Conservation (phyloP, 2,797 vertebrate genomes). For the Carcharodon carcharias region DNA sequence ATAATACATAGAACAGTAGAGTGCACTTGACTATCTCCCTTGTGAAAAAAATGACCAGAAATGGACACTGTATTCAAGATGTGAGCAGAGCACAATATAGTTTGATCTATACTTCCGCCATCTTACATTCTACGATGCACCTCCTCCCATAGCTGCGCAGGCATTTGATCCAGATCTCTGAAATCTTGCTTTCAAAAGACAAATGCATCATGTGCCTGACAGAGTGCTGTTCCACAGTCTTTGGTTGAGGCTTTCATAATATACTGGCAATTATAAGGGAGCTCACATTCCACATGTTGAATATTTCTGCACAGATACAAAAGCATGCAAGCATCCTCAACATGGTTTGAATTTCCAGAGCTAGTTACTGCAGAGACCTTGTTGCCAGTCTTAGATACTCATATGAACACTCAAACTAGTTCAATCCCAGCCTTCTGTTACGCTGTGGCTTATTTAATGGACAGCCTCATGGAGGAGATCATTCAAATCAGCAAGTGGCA, state of each 20-base stretch:
- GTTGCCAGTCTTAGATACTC: neutral
- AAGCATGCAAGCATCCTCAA: neutral
- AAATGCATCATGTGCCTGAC: no score
- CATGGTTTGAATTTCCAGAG: neutral
- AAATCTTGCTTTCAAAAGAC: no score
- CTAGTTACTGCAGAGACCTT: neutral
- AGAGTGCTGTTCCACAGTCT: no score
- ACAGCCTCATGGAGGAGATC: neutral
- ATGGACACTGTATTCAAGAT: neutral
- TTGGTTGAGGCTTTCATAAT: neutral
- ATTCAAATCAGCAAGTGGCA: neutral
- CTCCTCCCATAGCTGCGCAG: no score
- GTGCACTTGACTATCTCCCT: neutral
- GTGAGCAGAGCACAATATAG: neutral
- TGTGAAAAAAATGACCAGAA: neutral
- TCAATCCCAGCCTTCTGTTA: neutral
- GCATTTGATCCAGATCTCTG: no score
- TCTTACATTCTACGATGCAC: no score
- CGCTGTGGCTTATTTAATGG: neutral
- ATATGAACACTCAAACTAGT: neutral
- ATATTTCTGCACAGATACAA: neutral
- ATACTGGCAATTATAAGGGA: neutral
- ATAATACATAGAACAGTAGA: no score
- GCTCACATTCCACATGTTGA: neutral
- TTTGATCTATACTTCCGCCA: no score